Evolutionary conservation across 2,888 invertebrate species (phyloP), one percentile per base, ranked within the genome.

Genomic region (Ectropis crepuscularia): DNA sequence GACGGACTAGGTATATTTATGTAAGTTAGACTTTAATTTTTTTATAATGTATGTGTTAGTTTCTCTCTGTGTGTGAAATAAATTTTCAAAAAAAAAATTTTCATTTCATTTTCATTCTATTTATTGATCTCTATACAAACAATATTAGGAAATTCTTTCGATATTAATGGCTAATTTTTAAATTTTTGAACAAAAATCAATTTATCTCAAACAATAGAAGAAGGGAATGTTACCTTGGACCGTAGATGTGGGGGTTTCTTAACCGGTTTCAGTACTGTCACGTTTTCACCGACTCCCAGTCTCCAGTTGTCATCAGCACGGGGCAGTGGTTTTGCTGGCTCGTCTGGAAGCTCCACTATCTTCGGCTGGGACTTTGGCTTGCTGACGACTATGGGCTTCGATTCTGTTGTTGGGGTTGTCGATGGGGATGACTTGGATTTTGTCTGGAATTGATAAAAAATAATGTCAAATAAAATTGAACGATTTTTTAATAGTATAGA

Each of bases 221-320:
- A 39, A 10, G 49, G 47, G 10, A 45, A 11, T 37, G 0, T 57
- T 67, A 95, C 95, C 90, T 95, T 95, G 8, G 95, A 95, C 68
- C 94, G 86, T 72, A 95, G 85, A 86, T 95, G 95, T 0, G 95
- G 94, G 6, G 94, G 93, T 85, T 95, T 96, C 70, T 90, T 86
- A 39, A 95, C 90, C 5, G 94, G 89, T 80, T 88, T 92, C 67
- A 90, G 82, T 5, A 92, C 82, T 53, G 85, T 85, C 0, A 89
- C 78, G 64, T 81, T 80, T 69, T 89, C 93, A 39, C 79, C 92
- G 53, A 76, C 81, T 0, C 94, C 94, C 63, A 77, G 76, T 64
- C 66, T 89, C 93, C 89, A 93, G 53, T 82, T 75, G 41, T 83
- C 83, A 0, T 75, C 54, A 2, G 58, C 49, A 0, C 53, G 16